Conservation (phyloP, 2,888 invertebrate species). For the Calameuta filiformis region DNA sequence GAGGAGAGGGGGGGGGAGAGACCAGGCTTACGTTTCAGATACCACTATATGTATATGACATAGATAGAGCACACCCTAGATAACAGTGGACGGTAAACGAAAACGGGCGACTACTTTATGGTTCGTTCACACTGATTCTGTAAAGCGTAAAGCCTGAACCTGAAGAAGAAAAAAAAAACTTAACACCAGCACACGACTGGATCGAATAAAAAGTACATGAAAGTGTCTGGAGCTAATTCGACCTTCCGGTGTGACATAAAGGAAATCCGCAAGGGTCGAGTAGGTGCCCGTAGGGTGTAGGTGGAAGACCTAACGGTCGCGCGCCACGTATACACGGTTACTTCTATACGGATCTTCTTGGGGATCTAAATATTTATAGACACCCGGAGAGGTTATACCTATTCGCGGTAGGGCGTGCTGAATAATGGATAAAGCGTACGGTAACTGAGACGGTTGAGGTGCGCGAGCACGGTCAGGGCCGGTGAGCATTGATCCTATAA, state of each 20-base stretch:
- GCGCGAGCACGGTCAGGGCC: constrained; percentile 17
- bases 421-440: constrained; percentile 44
- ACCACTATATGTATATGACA: neutral
- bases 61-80: neutral
- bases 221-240: neutral
- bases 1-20: neutral
- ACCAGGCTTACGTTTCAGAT: neutral
- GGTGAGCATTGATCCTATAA: constrained; percentile 20
- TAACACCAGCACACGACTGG: neutral
- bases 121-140: neutral
- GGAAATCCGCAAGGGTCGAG: neutral
- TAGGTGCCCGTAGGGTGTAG: neutral
- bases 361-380: constrained; percentile 52
- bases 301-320: neutral
- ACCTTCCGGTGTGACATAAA: neutral
- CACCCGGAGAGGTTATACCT: constrained; percentile 41
- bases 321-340: neutral
- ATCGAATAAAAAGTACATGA: neutral
- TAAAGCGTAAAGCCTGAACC: neutral
- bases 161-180: neutral
- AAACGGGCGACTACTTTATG: neutral
- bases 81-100: neutral
- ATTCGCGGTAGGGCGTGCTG: constrained; percentile 37
- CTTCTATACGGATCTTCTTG: neutral
- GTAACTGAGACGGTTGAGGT: neutral